A percentile compares a stretch with the other conserved stretches of the same genome.
These are phyloP conservation scores for Oligia strigilis DNA, from an alignment of 2,888 invertebrate genomes.

Conservation along the genomic window DNA sequence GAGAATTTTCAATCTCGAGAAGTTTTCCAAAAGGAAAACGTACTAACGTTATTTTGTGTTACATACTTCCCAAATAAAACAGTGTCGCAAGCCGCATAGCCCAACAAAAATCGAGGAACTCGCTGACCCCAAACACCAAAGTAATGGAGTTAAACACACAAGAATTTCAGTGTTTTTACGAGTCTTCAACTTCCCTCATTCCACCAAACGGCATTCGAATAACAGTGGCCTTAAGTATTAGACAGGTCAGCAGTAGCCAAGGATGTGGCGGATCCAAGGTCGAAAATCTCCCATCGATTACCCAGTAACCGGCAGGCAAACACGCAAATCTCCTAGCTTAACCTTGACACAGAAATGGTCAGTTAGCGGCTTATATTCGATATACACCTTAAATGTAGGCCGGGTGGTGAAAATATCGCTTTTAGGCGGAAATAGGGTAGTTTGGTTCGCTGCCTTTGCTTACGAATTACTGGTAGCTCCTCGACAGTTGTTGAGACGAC, in stretches of 20 bases:
- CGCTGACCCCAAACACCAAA: constrained; percentile 28
- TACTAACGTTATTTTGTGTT: constrained; percentile 22
- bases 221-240: constrained; percentile 75
- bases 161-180: constrained; percentile 55
- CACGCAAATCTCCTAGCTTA: constrained; percentile 88
- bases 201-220: constrained; percentile 51
- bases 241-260: constrained; percentile 84
- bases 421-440: constrained; percentile 76
- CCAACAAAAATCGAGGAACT: constrained; percentile 44
- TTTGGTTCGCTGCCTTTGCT: constrained; percentile 61
- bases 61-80: constrained; percentile 58
- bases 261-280: constrained; percentile 86
- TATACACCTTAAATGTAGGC: constrained; percentile 82
- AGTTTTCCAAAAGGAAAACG: constrained; percentile 24
- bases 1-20: constrained; percentile 21
- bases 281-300: constrained; percentile 89
- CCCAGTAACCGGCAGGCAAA: constrained; percentile 72
- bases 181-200: constrained; percentile 54
- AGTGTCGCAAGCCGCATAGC: constrained; percentile 57
- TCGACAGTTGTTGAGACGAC: constrained; percentile 33
- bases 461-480: constrained; percentile 52
- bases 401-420: constrained; percentile 72
- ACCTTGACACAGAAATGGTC: constrained; percentile 89
- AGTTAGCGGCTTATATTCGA: constrained; percentile 73
- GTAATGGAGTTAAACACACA: constrained; percentile 51